Base-by-base conservation (phyloP, 2,888 invertebrate species). In the Aplocera efformata region DNA sequence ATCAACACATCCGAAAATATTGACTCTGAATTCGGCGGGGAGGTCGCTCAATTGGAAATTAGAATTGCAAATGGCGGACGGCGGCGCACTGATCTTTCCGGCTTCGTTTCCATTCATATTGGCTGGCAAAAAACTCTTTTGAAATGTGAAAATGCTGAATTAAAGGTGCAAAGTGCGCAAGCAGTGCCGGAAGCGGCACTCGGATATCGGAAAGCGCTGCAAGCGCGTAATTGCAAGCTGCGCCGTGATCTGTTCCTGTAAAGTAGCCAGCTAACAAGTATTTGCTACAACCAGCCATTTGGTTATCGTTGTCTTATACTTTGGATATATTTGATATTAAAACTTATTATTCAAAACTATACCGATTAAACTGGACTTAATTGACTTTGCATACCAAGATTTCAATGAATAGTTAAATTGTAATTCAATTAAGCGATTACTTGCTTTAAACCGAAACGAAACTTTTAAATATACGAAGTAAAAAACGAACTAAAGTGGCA, bases 1-100 rank as follows among this genome's bases (percentile, higher is more conserved):
- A 47, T 44, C 31, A 34, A 44, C 44, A 34, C 42, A 37, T 41
- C 32, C 25, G 27, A 33, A 34, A 44, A 42, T 33, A 42, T 43
- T 29, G 26, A 21, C 29, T 22, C 30, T 22, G 17, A 39, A 23
- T 41, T 40, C 13, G 10, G 24, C 17, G 29, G 11, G 32, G 36
- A 24, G 39, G 28, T 24, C 23, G 40, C 33, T 32, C 32, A 28
- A 30, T 29, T 39, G 37, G 10, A 33, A 54, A 58, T 56, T 56
- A 56, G 54, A 56, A 55, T 56, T 56, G 55, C 53, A 56, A 62
- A 56, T 62, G 50, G 37, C 42, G 48, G 42, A 49, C 38, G 44
- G 51, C 46, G 55, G 59, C 54, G 60, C 61, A 75, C 65, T 63
- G 81, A 82, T 84, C 79, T 64, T 83, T 85, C 84, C 83, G 79